Evolutionary conservation across 2,113 vertebrate genomes (phyloP), one percentile per base, ranked within the genome.

Genomic region (Diadophis punctatus): DNA sequence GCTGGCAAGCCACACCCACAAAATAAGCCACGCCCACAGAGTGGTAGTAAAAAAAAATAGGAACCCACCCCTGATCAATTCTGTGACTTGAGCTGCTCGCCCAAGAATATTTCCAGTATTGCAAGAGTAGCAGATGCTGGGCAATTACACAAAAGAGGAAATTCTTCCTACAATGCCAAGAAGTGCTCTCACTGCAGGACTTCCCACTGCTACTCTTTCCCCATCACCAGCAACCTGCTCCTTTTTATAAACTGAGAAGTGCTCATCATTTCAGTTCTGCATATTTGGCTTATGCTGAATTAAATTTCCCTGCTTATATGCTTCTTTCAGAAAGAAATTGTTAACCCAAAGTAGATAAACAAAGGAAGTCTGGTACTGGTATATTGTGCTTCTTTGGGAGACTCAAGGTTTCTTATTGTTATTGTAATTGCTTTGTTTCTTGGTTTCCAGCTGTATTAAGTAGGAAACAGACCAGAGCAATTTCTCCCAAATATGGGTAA

Each of bases 61-160:
- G n/a, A n/a, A n/a, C n/a, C n/a, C n/a, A n/a, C n/a, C n/a, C n/a
- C n/a, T n/a, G n/a, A 5, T 22, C 9, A 34, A 4, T n/a, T 43
- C 90, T 88, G 88, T n/a, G 87, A 63, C 48, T 49, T 91, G 55
- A 27, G 60, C 48, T 68, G 48, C 91, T 58, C 56, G 48, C 92
- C 56, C 56, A 60, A 93, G 14, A 14, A 30, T 34, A 49, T 80
- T 91, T 68, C 46, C 56, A n/a, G 23, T 53, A 80, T 88, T 89
- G 55, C 12, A 52, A 89, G 90, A 91, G 12, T 53, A 51, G 18
- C 92, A 60, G 1, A 10, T 34, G 49, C n/a, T 27, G 23, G 0
- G 27, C 60, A 49, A 20, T 95, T 95, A 93, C 91, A 85, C 48
- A 92, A 94, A 96, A 93, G 60, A 84, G 86, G 60, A 51, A 94